Evolutionary conservation across 1,140 invertebrate genomes (phyloP).

Genomic region (Drosophila kurseongensis): DNA sequence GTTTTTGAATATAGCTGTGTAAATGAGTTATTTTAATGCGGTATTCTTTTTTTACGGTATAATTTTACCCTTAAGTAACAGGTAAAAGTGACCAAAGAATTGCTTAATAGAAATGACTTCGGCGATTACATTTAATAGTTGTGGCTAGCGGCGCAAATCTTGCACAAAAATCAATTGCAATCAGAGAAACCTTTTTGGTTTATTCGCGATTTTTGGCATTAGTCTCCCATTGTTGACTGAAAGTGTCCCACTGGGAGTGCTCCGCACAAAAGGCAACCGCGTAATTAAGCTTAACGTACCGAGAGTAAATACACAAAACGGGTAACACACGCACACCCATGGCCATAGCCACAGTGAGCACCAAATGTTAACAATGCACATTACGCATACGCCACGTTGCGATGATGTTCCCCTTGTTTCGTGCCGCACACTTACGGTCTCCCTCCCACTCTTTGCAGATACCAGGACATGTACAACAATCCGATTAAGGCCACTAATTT

Average conservation of each 20-base stretch:
- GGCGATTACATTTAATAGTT: constrained; percentile 9
- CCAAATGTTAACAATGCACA: constrained; percentile 68
- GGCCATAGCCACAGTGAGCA: constrained; percentile 31
- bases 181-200: constrained; percentile 30
- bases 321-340: constrained; percentile 15
- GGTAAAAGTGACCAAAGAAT: neutral
- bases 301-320: constrained; percentile 39
- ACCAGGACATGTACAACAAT: constrained; percentile 87
- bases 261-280: constrained; percentile 47
- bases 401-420: constrained; percentile 25
- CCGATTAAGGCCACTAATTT: constrained; percentile 87
- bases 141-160: neutral
- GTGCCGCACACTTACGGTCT: neutral
- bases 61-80: no score
- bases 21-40: no score
- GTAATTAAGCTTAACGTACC: constrained; percentile 55
- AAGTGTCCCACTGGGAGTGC: constrained; percentile 12
- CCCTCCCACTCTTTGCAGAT: constrained; percentile 78
- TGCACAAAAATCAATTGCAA: constrained; percentile 29
- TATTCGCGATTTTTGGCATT: constrained; percentile 30
- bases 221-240: constrained; percentile 30
- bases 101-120: neutral
- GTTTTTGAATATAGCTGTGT: no score
- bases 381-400: constrained; percentile 63
- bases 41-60: no score